Evolutionary conservation across 1,140 invertebrate genomes (phyloP).

Genomic region (Holotrichia oblita): DNA sequence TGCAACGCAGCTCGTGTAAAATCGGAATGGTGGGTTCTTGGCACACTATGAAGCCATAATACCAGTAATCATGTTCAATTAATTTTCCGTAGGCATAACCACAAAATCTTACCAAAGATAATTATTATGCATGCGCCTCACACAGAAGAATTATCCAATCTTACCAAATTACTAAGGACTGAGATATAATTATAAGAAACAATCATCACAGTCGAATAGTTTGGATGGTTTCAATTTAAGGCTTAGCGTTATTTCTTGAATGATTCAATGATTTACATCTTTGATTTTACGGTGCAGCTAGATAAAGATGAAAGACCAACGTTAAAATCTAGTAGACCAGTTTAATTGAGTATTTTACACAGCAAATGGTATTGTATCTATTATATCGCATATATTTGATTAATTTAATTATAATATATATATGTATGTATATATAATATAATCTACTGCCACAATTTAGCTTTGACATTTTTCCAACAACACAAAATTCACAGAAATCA

Average conservation of each 20-base stretch:
- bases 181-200: constrained; percentile 5
- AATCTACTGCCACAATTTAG: no score
- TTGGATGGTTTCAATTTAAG: background rate
- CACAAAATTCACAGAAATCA: no score
- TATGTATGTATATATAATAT: no score
- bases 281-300: background rate
- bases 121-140: constrained; percentile 1
- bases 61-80: constrained; percentile 20
- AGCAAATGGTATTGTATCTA: no score
- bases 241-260: background rate
- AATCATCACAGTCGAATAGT: constrained; percentile 12
- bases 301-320: no score
- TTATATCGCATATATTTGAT: no score
- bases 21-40: constrained; percentile 14
- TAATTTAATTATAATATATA: no score
- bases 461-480: no score
- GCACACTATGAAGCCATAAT: background rate
- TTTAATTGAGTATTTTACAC: no score
- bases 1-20: background rate
- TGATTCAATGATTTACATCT: background rate
- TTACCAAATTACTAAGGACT: constrained; percentile 17
- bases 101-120: constrained; percentile 6
- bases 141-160: constrained; percentile 20
- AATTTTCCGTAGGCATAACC: constrained; percentile 16
- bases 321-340: background rate